These are phyloP conservation scores for Romanogobio albipinnatus DNA, from an alignment of 2,113 vertebrate species.

Conservation along the genomic window DNA sequence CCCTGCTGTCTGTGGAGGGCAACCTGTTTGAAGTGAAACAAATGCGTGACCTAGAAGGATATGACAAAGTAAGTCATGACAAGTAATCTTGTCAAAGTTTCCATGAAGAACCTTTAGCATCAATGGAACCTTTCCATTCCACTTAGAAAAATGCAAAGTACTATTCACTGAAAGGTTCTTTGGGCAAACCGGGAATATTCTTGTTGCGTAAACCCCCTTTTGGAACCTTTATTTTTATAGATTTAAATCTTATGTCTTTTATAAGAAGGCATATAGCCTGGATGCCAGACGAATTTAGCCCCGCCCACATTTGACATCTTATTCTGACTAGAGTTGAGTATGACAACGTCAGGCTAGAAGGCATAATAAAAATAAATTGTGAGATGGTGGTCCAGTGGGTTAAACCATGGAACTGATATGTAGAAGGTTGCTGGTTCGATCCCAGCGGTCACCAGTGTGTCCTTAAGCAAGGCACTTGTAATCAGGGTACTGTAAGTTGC, in stretches of 20 bases:
- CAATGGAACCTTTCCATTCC: too few relatives aligned
- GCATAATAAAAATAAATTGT: neutral
- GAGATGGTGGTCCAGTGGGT: too few relatives aligned
- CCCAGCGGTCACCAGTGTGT: too few relatives aligned
- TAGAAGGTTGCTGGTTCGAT: too few relatives aligned
- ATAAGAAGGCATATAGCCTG: neutral
- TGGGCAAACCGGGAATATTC: neutral
- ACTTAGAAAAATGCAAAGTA: neutral
- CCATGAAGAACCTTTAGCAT: neutral
- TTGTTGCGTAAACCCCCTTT: neutral
- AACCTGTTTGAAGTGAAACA: conserved; percentile 97
- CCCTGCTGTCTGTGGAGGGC: conserved; percentile 93
- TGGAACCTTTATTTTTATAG: neutral
- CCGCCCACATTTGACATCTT: too few relatives aligned
- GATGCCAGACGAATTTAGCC: too few relatives aligned
- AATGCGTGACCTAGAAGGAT: conserved; percentile 90
- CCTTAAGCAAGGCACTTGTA: too few relatives aligned
- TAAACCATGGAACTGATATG: too few relatives aligned
- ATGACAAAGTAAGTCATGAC: conserved; percentile 83
- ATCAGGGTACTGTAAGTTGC: too few relatives aligned
- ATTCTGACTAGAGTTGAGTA: too few relatives aligned
- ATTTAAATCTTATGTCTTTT: neutral
- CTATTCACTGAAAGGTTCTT: neutral
- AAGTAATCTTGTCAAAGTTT: neutral
- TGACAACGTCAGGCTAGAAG: neutral